A percentile compares a stretch with the other conserved stretches of the same genome.
These are phyloP conservation scores for Drosophila suboccidentalis DNA, from an alignment of 2,888 invertebrate species.

Conservation along the genomic window DNA sequence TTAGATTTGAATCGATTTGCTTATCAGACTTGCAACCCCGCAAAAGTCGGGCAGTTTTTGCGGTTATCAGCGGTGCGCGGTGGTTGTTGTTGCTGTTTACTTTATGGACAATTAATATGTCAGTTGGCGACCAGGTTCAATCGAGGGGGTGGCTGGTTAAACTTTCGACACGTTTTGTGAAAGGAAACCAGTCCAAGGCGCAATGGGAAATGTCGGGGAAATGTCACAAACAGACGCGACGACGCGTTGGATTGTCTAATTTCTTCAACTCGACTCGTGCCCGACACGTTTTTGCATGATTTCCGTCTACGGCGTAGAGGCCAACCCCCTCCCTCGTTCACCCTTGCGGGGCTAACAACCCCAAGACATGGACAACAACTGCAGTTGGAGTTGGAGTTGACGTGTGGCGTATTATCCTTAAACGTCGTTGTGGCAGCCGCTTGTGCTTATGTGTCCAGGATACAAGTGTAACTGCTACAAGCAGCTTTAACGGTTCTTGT, in stretches of 20 bases:
- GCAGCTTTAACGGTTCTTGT: slow-evolving; percentile 56
- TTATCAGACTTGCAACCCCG: slow-evolving; percentile 15
- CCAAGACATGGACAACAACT: slow-evolving; percentile 36
- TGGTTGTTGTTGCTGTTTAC: slow-evolving; percentile 38
- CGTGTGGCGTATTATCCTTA: slow-evolving; percentile 79
- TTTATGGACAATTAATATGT: slow-evolving; percentile 63
- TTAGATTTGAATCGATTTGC: slow-evolving; percentile 20
- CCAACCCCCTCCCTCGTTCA: neutral
- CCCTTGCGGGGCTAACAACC: slow-evolving; percentile 45
- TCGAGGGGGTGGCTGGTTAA: slow-evolving; percentile 39
- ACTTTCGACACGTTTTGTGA: neutral
- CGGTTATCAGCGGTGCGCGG: slow-evolving; percentile 14
- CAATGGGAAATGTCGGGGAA: slow-evolving; percentile 41
- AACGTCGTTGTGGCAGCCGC: slow-evolving; percentile 72
- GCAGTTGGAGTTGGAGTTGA: slow-evolving; percentile 14
- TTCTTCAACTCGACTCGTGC: slow-evolving; percentile 62
- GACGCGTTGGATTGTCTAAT: slow-evolving; percentile 39
- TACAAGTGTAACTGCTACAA: slow-evolving; percentile 68
- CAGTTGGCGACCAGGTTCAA: slow-evolving; percentile 41
- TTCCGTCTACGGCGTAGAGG: slow-evolving; percentile 43
- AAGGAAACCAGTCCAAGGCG: slow-evolving; percentile 24
- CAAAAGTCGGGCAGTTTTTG: slow-evolving; percentile 4
- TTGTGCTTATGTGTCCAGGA: slow-evolving; percentile 48
- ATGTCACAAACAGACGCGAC: slow-evolving; percentile 61
- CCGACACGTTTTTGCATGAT: slow-evolving; percentile 76